These are phyloP conservation scores for Enteromius anoplus DNA, from an alignment of 2,797 vertebrate genomes.

Conservation along the genomic window DNA sequence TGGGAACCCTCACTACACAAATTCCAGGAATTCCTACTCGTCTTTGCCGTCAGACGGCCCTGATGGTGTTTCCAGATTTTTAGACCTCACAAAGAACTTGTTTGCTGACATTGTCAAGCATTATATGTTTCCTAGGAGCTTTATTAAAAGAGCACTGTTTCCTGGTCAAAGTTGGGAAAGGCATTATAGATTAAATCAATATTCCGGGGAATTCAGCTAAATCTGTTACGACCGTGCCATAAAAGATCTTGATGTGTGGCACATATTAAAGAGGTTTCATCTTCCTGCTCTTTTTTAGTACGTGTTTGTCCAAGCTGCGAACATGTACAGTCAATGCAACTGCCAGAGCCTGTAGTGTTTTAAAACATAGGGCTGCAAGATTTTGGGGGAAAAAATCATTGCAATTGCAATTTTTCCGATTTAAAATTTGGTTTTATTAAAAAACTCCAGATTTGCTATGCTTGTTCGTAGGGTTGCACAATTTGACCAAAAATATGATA, in stretches of 20 bases:
- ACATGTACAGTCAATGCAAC: background rate
- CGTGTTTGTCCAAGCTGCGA: background rate
- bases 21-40: constrained; percentile 20
- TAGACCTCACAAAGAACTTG: constrained; percentile 5
- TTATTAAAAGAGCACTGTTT: background rate
- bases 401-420: background rate
- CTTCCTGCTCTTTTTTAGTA: background rate
- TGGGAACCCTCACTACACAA: constrained; percentile 36
- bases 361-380: background rate
- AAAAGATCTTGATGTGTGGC: background rate
- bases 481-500: background rate
- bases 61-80: constrained; percentile 26
- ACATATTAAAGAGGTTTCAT: background rate
- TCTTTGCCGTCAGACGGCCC: background rate
- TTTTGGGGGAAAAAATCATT: background rate
- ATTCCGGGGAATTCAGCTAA: constrained; percentile 11
- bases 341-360: background rate
- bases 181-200: constrained; percentile 14
- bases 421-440: background rate
- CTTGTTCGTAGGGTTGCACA: background rate
- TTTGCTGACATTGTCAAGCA: background rate
- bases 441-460: background rate
- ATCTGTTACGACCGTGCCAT: background rate
- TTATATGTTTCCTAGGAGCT: background rate
- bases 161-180: background rate